A percentile compares a stretch with the other conserved stretches of the same genome.
Evolutionary conservation across 2,797 vertebrate species (phyloP).

Genomic region (Rhabdomys pumilio): DNA sequence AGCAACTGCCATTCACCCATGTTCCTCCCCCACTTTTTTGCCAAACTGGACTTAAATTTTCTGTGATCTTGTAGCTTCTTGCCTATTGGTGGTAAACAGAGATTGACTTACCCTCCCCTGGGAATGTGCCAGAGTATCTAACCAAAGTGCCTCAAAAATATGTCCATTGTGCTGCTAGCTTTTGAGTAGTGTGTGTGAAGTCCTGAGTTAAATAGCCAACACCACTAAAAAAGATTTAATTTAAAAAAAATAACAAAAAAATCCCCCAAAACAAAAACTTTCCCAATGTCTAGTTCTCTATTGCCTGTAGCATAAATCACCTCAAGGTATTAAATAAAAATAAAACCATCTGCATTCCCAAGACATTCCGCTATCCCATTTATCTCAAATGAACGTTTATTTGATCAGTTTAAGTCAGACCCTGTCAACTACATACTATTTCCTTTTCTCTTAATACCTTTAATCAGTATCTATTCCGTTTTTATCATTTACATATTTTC

Average conservation of each 20-base stretch:
- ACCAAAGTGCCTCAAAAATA: too few species aligned
- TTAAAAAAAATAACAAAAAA: not conserved
- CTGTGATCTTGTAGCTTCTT: not conserved
- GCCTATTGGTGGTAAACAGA: not conserved
- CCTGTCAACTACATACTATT: not conserved
- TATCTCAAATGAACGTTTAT: not conserved
- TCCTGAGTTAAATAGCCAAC: not conserved
- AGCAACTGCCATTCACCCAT: not conserved
- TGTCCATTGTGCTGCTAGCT: not conserved
- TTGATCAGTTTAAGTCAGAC: not conserved
- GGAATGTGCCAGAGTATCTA: not conserved
- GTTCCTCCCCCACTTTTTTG: not conserved
- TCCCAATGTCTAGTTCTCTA: not conserved
- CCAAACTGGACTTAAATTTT: not conserved
- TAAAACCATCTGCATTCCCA: not conserved
- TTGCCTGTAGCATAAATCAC: not conserved
- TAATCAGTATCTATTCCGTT: not conserved
- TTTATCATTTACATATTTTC: constrained; percentile 6
- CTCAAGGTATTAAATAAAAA: not conserved
- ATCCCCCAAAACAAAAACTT: not conserved
- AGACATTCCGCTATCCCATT: not conserved
- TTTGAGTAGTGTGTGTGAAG: not conserved
- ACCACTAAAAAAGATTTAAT: not conserved
- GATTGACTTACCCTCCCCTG: not conserved
- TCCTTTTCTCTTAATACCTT: not conserved